Conservation (phyloP, 1,140 invertebrate genomes). For the Drosophila sulfurigaster region DNA sequence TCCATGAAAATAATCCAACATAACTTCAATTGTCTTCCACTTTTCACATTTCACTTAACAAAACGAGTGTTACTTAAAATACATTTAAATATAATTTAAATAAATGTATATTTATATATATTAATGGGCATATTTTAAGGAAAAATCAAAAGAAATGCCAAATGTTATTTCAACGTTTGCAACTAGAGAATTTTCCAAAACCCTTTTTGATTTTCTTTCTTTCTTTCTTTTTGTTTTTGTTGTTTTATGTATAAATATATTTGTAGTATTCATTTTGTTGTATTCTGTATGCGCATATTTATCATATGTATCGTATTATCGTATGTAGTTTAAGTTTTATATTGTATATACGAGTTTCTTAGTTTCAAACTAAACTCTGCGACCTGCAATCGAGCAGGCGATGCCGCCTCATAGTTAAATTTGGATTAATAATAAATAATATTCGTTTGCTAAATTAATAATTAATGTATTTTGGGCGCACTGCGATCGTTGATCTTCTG, state of each 20-base stretch:
- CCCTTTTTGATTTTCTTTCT: conserved; percentile 25
- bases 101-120: conserved; percentile 19
- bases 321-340: conserved; percentile 51
- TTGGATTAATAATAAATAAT: conserved; percentile 56
- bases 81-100: conserved; percentile 40
- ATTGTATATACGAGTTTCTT: conserved; percentile 68
- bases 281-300: conserved; percentile 41
- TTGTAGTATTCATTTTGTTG: conserved; percentile 52
- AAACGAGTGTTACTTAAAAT: conserved; percentile 52
- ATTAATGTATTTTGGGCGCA: conserved; percentile 89
- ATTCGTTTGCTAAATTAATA: conserved; percentile 39
- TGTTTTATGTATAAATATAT: conserved; percentile 36
- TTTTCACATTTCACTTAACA: conserved; percentile 44
- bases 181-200: conserved; percentile 36
- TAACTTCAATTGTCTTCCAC: conserved; percentile 62
- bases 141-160: conserved; percentile 55
- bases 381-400: conserved; percentile 62
- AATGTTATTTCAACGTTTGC: conserved; percentile 54
- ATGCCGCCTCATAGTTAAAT: conserved; percentile 55
- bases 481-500: conserved; percentile 88
- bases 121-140: conserved; percentile 25
- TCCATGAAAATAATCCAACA: conserved; percentile 41
- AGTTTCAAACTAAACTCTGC: conserved; percentile 80
- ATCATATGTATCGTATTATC: conserved; percentile 34
- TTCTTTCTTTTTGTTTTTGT: conserved; percentile 5